Evolutionary conservation across 2,888 invertebrate genomes (phyloP), one percentile per base, ranked within the genome.

Genomic region (Eupithecia dodoneata): DNA sequence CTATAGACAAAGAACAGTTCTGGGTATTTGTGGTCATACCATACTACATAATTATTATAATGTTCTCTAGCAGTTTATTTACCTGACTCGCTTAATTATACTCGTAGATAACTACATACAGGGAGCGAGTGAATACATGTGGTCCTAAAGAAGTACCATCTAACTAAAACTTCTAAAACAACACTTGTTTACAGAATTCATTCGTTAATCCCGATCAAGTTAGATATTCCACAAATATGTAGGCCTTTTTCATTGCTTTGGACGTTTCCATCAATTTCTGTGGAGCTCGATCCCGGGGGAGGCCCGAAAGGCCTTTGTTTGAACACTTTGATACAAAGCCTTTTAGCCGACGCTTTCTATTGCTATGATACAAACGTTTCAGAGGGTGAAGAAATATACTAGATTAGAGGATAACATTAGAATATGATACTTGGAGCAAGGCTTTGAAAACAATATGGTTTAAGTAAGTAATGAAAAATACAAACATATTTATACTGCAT

Each of bases 241-340:
- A 63, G 9, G 18, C 55, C 3, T 9, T 18, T 59, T 7, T 7
- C 3, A 59, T 59, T 18, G 9, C 55, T 59, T 12, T 63, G 10
- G 30, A 63, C 63, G 18, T 63, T 63, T 30, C 63, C 63, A 30
- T 30, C 63, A 63, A 63, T 63, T 12, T 30, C 30, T 63, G 18
- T 30, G 30, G 59, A 59, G 18, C 30, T 63, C 12, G 63, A 4
- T 63, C 63, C 63, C 63, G 2, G 30, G 59, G 12, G 63, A 63
- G 30, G 12, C 30, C 63, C 30, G 4, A 12, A 3, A 30, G 4
- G 12, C 30, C 63, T 74, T 76, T 76, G 75, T 76, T 69, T 69
- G 67, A 67, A 55, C 66, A 72, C 66, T 67, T 66, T 63, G 74
- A 74, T 49, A 4, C 42, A 69, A 74, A 74, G 70, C 74, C 47